Evolutionary conservation across 2,113 vertebrate species (phyloP).

Genomic region (Naja naja): DNA sequence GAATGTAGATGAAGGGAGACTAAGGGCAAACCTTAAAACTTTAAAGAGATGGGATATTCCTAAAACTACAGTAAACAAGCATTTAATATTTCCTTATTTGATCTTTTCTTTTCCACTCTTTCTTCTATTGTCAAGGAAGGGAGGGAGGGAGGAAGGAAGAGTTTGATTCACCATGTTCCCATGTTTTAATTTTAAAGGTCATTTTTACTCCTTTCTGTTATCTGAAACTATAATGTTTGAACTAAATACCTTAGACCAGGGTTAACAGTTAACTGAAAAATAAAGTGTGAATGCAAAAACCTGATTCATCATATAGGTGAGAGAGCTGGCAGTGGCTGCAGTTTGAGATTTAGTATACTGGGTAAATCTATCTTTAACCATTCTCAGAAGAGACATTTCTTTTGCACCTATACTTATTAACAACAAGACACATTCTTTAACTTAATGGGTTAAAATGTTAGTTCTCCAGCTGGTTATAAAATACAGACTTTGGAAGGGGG

Average conservation of each 20-base stretch:
- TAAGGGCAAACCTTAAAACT: neutral
- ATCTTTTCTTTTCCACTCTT: neutral
- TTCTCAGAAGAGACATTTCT: neutral
- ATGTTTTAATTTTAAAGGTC: neutral
- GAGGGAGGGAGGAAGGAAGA: neutral
- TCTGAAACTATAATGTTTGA: neutral
- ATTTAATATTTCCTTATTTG: neutral
- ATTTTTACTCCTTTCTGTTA: neutral
- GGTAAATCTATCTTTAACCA: neutral
- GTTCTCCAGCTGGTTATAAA: constrained; percentile 38
- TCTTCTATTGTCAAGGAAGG: neutral
- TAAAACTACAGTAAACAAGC: neutral
- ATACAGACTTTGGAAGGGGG: constrained; percentile 17
- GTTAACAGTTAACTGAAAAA: neutral
- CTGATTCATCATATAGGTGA: neutral
- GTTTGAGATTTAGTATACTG: neutral
- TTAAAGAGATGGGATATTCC: neutral
- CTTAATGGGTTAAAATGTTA: constrained; percentile 57
- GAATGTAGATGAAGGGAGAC: neutral
- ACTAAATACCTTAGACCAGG: neutral
- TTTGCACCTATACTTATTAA: neutral
- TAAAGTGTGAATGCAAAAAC: neutral
- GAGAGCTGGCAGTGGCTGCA: neutral
- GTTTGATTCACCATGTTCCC: neutral
- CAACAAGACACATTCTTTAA: neutral